These are phyloP conservation scores for Nesometra sesokonis DNA, from an alignment of 35 echinoderm and acorn worm genomes.

Conservation along the genomic window DNA sequence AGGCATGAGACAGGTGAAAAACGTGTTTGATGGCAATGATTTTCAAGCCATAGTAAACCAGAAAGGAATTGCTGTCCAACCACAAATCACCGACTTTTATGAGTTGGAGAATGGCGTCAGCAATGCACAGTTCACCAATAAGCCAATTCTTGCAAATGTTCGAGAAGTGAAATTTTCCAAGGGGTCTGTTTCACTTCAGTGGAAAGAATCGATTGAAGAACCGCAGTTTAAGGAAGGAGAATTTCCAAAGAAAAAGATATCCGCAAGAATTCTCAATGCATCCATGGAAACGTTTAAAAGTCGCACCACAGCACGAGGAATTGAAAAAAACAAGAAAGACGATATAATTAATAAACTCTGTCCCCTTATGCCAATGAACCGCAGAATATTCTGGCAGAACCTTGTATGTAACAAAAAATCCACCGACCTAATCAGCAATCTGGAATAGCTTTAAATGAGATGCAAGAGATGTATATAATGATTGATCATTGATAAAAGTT, in stretches of 20 bases:
- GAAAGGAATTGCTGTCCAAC: not conserved
- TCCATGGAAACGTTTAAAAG: not conserved
- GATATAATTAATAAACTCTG: no score
- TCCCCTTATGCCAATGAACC: no score
- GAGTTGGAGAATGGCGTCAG: constrained; percentile 12
- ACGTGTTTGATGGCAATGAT: constrained; percentile 5
- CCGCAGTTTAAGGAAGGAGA: not conserved
- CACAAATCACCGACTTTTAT: not conserved
- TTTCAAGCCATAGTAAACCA: not conserved
- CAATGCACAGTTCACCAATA: not conserved
- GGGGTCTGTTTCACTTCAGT: not conserved
- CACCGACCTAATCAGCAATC: no score
- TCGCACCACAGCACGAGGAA: not conserved
- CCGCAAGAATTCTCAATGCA: not conserved
- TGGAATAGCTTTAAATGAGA: no score
- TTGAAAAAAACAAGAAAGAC: no score
- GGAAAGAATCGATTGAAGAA: constrained; percentile 13
- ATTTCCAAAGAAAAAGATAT: constrained; percentile 13
- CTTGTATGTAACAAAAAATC: no score
- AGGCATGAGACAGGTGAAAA: constrained; percentile 5
- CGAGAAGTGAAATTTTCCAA: constrained; percentile 6
- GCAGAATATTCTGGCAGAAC: no score
- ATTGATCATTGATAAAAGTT: no score
- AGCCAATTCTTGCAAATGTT: not conserved
- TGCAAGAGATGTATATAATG: no score